Evolutionary conservation across 2,797 vertebrate genomes (phyloP).

Genomic region (Petrocephalus sullivani): DNA sequence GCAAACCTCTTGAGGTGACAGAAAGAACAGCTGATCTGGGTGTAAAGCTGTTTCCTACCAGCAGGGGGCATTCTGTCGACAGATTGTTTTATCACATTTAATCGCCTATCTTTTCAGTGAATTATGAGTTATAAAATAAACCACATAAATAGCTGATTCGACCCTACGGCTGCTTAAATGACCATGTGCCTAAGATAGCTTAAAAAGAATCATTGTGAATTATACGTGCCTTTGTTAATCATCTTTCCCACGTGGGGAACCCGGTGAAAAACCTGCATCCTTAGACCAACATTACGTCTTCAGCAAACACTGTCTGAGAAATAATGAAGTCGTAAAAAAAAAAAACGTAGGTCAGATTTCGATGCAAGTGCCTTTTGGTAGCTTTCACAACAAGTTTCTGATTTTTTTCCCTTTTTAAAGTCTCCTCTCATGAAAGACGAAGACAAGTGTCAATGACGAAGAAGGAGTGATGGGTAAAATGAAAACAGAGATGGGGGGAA

Average conservation of each 20-base stretch:
- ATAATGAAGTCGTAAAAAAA: slow-evolving; percentile 26
- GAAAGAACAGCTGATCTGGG: not conserved
- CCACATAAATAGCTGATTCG: not conserved
- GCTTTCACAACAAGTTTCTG: slow-evolving; percentile 57
- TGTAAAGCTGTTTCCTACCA: not conserved
- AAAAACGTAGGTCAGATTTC: slow-evolving; percentile 26
- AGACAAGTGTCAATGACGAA: slow-evolving; percentile 72
- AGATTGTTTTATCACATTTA: not conserved
- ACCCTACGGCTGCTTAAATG: not conserved
- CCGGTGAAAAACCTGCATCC: not conserved
- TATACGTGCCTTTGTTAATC: not conserved
- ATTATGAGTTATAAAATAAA: not conserved
- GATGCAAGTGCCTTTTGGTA: slow-evolving; percentile 39
- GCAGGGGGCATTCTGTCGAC: not conserved
- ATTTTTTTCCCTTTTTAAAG: slow-evolving; percentile 56
- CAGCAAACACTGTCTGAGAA: slow-evolving; percentile 18
- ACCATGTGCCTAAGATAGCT: not conserved
- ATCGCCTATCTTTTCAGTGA: not conserved
- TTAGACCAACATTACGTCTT: not conserved
- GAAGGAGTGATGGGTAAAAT: slow-evolving; percentile 35
- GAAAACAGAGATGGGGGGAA: slow-evolving; percentile 44
- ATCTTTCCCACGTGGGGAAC: not conserved
- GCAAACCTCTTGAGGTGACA: not conserved
- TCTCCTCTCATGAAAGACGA: slow-evolving; percentile 69
- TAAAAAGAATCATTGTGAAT: not conserved